Evolutionary conservation across 2,888 invertebrate species (phyloP).

Genomic region (Scrobipalpa atriplicella): DNA sequence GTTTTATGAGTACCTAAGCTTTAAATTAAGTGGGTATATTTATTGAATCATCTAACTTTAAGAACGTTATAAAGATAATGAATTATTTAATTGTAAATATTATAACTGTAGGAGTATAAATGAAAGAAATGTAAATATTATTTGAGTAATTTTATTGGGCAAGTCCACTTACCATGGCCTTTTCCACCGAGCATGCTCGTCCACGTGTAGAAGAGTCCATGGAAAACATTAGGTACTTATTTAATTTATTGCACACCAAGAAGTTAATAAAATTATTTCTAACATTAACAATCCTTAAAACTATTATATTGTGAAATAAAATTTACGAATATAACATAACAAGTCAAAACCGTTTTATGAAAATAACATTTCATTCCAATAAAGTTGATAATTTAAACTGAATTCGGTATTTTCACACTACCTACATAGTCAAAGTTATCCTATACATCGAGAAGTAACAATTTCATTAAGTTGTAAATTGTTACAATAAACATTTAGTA

Average conservation of each 20-base stretch:
- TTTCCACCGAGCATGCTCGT: conserved; percentile 74
- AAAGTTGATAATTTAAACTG: neutral
- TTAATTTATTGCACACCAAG: conserved; percentile 67
- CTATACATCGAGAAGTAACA: conserved; percentile 4
- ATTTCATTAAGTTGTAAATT: conserved; percentile 5
- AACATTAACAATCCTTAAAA: conserved; percentile 44
- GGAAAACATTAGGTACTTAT: conserved; percentile 70
- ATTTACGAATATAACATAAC: conserved; percentile 34
- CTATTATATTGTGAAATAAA: conserved; percentile 36
- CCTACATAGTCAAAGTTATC: conserved; percentile 13
- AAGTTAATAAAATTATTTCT: conserved; percentile 48
- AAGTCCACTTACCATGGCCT: conserved; percentile 77
- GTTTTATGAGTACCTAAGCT: too few relatives aligned
- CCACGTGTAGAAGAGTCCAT: conserved; percentile 77
- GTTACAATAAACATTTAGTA: neutral
- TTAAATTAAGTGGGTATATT: neutral
- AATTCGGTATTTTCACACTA: conserved; percentile 13
- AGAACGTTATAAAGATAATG: neutral
- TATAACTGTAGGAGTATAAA: conserved; percentile 39
- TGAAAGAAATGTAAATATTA: conserved; percentile 52
- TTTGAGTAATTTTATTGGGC: conserved; percentile 64
- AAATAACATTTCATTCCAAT: conserved; percentile 14
- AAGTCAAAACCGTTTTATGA: conserved; percentile 31
- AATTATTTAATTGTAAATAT: conserved; percentile 18
- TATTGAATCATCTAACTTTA: neutral